Percentiles rank a stretch among this genome's conserved stretches.
Conservation (phyloP, 2,113 vertebrate species). For the Murina feae region DNA sequence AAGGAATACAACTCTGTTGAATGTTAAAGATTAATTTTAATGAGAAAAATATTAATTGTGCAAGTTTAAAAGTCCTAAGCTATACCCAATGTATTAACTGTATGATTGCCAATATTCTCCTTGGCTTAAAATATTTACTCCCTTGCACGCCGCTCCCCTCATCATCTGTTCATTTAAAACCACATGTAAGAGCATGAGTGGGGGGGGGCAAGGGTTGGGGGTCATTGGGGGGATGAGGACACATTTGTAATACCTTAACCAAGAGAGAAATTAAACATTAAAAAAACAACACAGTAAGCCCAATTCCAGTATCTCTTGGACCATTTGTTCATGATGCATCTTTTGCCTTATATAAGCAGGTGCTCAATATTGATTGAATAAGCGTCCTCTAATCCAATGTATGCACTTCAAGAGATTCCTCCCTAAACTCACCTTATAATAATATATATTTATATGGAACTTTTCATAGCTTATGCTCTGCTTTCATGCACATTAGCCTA, state of each 20-base stretch:
- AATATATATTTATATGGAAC: neutral
- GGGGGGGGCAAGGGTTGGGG: no score
- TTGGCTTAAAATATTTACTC: neutral
- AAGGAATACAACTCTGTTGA: neutral
- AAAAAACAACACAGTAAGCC: no score
- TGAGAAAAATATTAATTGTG: neutral
- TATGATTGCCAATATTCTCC: neutral
- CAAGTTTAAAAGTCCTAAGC: neutral
- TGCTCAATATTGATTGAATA: neutral
- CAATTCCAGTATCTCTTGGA: neutral
- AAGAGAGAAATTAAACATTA: no score
- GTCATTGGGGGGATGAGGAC: no score
- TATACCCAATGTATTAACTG: neutral
- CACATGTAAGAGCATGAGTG: no score
- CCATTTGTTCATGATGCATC: neutral
- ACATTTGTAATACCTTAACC: no score
- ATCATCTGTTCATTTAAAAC: neutral
- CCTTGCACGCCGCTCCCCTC: neutral
- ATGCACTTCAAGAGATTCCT: neutral
- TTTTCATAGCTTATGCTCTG: neutral
- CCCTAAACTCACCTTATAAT: neutral
- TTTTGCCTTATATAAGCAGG: neutral
- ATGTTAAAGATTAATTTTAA: neutral
- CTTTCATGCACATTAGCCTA: neutral
- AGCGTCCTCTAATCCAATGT: neutral